These are phyloP conservation scores for Thunnus maccoyii DNA, from an alignment of 2,113 vertebrate genomes.

Conservation along the genomic window DNA sequence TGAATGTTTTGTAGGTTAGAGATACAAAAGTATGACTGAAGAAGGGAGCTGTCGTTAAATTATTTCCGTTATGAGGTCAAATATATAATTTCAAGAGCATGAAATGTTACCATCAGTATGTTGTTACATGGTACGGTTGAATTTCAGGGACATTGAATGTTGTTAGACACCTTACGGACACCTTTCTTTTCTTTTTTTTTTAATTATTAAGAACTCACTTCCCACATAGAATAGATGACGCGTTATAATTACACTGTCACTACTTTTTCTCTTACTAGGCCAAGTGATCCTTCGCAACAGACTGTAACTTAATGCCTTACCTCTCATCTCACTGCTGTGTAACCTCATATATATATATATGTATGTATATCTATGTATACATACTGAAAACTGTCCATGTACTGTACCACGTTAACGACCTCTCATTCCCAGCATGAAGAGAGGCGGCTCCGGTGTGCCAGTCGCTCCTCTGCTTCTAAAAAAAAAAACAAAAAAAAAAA, in stretches of 20 bases:
- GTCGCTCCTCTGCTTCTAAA: no score
- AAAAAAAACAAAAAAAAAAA: constrained; percentile 2
- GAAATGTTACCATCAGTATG: background rate
- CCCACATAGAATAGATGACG: background rate
- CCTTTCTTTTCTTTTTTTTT: constrained; percentile 12
- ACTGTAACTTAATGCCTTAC: constrained; percentile 75
- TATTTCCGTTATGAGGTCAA: background rate
- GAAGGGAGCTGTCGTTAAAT: background rate
- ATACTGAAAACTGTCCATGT: constrained; percentile 42
- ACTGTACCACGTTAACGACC: constrained; percentile 49
- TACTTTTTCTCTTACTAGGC: constrained; percentile 21
- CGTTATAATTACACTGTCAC: constrained; percentile 30
- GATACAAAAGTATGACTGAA: background rate
- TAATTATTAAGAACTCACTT: constrained; percentile 2
- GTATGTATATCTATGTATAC: background rate
- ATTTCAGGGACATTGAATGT: constrained; percentile 48
- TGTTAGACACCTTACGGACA: background rate
- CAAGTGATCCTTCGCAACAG: constrained; percentile 42
- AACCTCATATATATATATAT: background rate
- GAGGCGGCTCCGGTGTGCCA: constrained; percentile 32
- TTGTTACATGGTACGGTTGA: constrained; percentile 15
- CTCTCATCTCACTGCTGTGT: constrained; percentile 34
- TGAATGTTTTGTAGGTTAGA: background rate
- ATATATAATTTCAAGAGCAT: constrained; percentile 6
- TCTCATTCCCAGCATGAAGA: constrained; percentile 52